Base-by-base conservation (phyloP, 1,140 invertebrate genomes). In the Neuroterus valhalla region DNA sequence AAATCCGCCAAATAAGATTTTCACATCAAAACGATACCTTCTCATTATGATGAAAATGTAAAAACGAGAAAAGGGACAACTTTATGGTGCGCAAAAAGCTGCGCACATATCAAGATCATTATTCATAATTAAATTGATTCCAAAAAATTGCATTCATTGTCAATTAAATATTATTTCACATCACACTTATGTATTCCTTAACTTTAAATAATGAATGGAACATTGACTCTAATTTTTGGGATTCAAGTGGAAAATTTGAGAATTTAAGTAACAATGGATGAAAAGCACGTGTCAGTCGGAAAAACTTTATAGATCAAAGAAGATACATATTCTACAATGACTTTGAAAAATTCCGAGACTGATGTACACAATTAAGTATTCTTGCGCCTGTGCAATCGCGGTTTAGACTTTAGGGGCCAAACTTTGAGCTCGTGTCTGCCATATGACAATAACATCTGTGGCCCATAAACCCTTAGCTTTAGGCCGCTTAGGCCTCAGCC, bases 361-460 rank as follows among this genome's bases (percentile, higher is more conserved):
- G 55, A 62, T 62, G 55, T 26, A 6, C 26, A 62, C 73, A 76
- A 69, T 69, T 72, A 68, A 66, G 68, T 73, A 81, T 82, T 79
- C 79, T 71, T 74, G 66, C 74, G 67, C 73, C 75, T 67, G 78
- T 75, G 76, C 70, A 82, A 74, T 83, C 75, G 78, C 76, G 83
- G 80, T 83, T 81, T n/a, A n/a, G n/a, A n/a, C n/a, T n/a, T 77
- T 71, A 55, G 76, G 72, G 78, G 73, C 77, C 69, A 71, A 79
- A 72, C 74, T 77, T 71, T 71, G 72, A 75, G 77, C 76, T 74
- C 72, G 78, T 84, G 84, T 87, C 83, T 85, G 78, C 85, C 85
- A 87, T 86, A 86, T 86, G 86, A 86, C 85, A 86, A 86, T 85
- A 86, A 86, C 86, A 86, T 87, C 86, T 87, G 86, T 82, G 83